These are phyloP conservation scores for Napeogenes sylphis DNA, from an alignment of 2,888 invertebrate species.

Conservation along the genomic window DNA sequence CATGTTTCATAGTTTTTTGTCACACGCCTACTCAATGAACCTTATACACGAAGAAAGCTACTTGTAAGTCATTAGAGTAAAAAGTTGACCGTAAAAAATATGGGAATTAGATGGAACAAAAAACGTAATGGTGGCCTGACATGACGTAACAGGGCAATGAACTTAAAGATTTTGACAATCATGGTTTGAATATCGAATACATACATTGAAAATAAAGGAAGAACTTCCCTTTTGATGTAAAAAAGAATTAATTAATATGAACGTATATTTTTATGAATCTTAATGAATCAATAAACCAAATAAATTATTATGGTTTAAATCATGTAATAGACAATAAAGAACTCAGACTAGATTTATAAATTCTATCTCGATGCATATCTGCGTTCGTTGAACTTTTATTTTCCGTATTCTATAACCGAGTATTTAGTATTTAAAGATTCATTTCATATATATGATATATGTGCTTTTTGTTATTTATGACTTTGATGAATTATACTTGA, in stretches of 20 bases:
- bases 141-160: slow-evolving; percentile 65
- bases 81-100: slow-evolving; percentile 13
- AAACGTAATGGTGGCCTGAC: slow-evolving; percentile 28
- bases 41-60: slow-evolving; percentile 20
- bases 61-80: background rate
- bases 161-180: slow-evolving; percentile 49
- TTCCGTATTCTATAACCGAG: background rate
- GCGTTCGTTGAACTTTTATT: slow-evolving; percentile 2
- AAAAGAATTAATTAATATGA: too few species aligned
- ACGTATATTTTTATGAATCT: too few species aligned
- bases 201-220: slow-evolving; percentile 27
- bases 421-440: too few species aligned
- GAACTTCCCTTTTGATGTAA: slow-evolving; percentile 4
- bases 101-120: slow-evolving; percentile 25
- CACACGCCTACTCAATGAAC: slow-evolving; percentile 2
- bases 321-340: slow-evolving; percentile 2
- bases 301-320: too few species aligned
- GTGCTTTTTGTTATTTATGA: too few species aligned
- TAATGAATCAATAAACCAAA: too few species aligned
- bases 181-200: slow-evolving; percentile 51
- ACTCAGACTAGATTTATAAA: slow-evolving; percentile 2
- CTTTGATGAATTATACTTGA: too few species aligned
- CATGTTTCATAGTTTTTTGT: background rate
- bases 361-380: slow-evolving; percentile 6
- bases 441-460: too few species aligned